A percentile compares a stretch with the other conserved stretches of the same genome.
phyloP scores from a whole-genome alignment of 2,113 vertebrate genomes.

The Hipposideros armiger region DNA sequence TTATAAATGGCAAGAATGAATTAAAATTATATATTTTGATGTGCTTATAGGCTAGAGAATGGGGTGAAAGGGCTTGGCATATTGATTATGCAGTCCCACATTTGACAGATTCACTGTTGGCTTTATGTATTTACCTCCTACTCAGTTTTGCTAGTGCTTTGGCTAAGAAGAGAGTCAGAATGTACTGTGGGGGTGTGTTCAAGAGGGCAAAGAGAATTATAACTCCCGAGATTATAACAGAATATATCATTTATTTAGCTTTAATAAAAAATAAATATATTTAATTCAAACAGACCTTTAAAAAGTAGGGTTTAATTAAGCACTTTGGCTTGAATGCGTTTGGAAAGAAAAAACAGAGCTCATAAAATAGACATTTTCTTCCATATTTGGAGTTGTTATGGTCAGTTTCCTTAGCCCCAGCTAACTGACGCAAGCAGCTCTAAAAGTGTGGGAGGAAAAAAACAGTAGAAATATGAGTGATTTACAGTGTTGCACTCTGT shows the following conservation, averaged over 20 bases:
- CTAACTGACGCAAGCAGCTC: background rate
- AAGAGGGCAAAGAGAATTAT: slow-evolving; percentile 55
- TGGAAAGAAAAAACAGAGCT: background rate
- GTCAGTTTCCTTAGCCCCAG: background rate
- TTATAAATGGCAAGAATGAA: slow-evolving; percentile 68
- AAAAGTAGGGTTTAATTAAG: background rate
- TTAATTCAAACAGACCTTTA: background rate
- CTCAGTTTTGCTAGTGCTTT: slow-evolving; percentile 60
- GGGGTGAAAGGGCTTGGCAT: background rate
- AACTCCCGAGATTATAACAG: slow-evolving; percentile 43
- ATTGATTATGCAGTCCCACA: background rate
- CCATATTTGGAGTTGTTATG: background rate
- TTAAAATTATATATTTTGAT: slow-evolving; percentile 65
- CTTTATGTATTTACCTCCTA: slow-evolving; percentile 55
- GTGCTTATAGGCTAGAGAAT: background rate
- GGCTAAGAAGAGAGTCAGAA: slow-evolving; percentile 54
- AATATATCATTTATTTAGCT: slow-evolving; percentile 34
- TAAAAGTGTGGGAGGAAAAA: background rate
- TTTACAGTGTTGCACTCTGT: background rate
- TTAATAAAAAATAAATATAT: slow-evolving; percentile 33
- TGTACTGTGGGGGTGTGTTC: slow-evolving; percentile 20
- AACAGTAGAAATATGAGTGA: background rate
- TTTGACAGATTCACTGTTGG: background rate
- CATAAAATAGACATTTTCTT: background rate
- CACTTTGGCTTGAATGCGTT: background rate